Conservation (phyloP, 2,888 invertebrate species). For the Tachina grossa region DNA sequence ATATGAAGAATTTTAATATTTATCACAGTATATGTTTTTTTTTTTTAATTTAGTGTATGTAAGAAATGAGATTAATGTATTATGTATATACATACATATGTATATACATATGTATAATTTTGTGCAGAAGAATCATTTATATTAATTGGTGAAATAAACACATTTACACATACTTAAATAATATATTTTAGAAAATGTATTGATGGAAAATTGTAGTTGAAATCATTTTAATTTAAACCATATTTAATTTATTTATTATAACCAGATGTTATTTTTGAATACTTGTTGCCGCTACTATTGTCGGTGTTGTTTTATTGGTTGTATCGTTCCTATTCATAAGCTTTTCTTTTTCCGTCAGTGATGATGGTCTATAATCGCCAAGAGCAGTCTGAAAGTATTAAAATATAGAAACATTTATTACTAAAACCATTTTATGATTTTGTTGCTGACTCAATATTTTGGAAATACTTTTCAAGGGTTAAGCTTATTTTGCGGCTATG, state of each 20-base stretch:
- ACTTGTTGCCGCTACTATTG: constrained; percentile 26
- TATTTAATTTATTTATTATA: neutral
- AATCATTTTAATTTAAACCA: constrained; percentile 8
- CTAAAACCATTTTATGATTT: too few relatives aligned
- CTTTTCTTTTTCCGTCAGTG: constrained; percentile 45
- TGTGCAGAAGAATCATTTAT: constrained; percentile 6
- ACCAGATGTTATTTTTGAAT: constrained; percentile 49
- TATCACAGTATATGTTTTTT: constrained; percentile 55
- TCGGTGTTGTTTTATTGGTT: constrained; percentile 12
- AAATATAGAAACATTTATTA: constrained; percentile 59
- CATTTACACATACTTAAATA: neutral
- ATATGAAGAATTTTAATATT: constrained; percentile 38
- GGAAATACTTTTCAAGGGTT: too few relatives aligned
- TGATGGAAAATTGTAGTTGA: neutral
- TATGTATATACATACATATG: neutral
- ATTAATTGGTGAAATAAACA: constrained; percentile 3
- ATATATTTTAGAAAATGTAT: neutral
- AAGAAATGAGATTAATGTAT: neutral
- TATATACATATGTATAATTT: neutral
- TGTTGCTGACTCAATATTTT: too few relatives aligned
- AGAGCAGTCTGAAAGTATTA: constrained; percentile 74
- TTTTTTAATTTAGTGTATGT: constrained; percentile 9
- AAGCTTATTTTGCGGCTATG: too few relatives aligned
- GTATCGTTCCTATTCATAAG: constrained; percentile 20
- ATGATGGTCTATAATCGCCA: constrained; percentile 74